Conservation (phyloP, 2,888 invertebrate species). For the Cantharis flavilabris region DNA sequence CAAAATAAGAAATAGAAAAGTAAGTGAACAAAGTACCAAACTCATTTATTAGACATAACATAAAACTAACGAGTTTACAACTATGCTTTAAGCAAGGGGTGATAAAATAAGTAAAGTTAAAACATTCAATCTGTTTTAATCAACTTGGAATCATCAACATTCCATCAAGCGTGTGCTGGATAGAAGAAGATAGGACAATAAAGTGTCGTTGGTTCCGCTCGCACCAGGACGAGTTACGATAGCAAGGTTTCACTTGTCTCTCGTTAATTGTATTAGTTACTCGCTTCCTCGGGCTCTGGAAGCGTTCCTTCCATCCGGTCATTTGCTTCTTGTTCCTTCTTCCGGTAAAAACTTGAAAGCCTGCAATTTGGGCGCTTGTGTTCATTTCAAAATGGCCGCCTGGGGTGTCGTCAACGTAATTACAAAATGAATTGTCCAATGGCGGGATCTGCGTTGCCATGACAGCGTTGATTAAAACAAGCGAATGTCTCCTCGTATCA, state of each 20-base stretch:
- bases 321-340: slow-evolving; percentile 33
- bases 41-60: slow-evolving; percentile 24
- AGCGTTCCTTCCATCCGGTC: slow-evolving; percentile 36
- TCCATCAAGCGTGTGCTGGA: slow-evolving; percentile 46
- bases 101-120: slow-evolving; percentile 49
- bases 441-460: slow-evolving; percentile 59
- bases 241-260: slow-evolving; percentile 59
- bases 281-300: slow-evolving; percentile 51
- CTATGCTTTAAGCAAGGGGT: slow-evolving; percentile 30
- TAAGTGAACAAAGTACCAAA: slow-evolving; percentile 4
- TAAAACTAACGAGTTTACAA: slow-evolving; percentile 33
- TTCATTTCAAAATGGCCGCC: slow-evolving; percentile 59
- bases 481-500: slow-evolving; percentile 56
- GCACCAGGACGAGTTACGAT: slow-evolving; percentile 55
- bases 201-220: slow-evolving; percentile 35
- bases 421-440: slow-evolving; percentile 60
- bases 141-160: slow-evolving; percentile 54
- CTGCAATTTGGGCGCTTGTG: slow-evolving; percentile 49
- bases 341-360: slow-evolving; percentile 40
- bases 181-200: slow-evolving; percentile 33
- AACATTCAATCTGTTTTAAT: slow-evolving; percentile 59
- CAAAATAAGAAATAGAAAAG: not conserved
- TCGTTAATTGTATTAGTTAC: slow-evolving; percentile 59
- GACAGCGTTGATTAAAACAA: slow-evolving; percentile 59
- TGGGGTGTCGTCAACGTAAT: slow-evolving; percentile 60